phyloP scores from a whole-genome alignment of 2,888 invertebrate genomes.

The Euphydryas editha region DNA sequence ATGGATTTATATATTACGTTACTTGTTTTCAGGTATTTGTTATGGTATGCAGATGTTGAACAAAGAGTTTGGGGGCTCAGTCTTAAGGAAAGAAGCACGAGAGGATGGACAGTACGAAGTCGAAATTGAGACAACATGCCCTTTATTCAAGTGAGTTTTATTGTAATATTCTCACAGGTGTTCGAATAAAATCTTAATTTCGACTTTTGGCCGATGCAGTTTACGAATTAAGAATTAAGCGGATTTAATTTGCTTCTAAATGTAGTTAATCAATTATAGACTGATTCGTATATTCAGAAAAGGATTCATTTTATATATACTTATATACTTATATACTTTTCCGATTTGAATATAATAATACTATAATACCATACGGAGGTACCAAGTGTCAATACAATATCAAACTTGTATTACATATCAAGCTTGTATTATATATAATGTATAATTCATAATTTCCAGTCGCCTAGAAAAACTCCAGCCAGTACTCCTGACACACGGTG shows the following conservation, averaged over 20 bases:
- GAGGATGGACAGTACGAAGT: slow-evolving; percentile 98
- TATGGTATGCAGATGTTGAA: slow-evolving; percentile 99
- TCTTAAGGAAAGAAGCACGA: slow-evolving; percentile 92
- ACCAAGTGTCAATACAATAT: no score
- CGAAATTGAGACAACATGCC: slow-evolving; percentile 93
- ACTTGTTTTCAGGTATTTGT: slow-evolving; percentile 91
- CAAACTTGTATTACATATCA: no score
- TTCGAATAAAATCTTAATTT: no score
- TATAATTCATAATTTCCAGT: slow-evolving; percentile 76
- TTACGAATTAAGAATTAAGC: no score
- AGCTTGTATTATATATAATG: background rate
- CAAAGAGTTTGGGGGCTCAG: slow-evolving; percentile 97
- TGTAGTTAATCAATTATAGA: no score
- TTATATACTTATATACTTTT: no score
- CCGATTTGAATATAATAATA: no score
- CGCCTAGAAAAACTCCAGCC: slow-evolving; percentile 93
- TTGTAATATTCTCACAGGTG: background rate
- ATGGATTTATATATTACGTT: background rate
- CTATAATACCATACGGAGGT: no score
- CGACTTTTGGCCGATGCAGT: no score
- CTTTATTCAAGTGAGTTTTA: slow-evolving; percentile 93
- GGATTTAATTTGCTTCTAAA: no score
- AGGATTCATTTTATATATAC: no score
- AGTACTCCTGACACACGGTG: slow-evolving; percentile 98
- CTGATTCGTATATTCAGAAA: no score